A percentile compares a stretch with the other conserved stretches of the same genome.
Conservation (phyloP, 2,113 vertebrate species). For the Mola mola region DNA sequence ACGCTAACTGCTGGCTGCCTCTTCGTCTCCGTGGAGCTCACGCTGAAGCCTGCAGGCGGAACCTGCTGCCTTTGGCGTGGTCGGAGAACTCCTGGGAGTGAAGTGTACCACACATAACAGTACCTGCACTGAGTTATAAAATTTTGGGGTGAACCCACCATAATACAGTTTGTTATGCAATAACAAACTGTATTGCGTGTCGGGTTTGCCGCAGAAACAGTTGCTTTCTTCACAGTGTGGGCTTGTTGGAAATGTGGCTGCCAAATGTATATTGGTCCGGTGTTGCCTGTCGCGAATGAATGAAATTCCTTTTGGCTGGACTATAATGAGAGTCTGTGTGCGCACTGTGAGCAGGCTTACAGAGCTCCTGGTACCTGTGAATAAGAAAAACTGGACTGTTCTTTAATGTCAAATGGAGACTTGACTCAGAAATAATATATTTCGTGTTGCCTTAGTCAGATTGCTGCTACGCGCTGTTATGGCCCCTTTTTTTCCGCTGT, state of each 20-base stretch:
- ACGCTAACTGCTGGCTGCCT: slow-evolving; percentile 21
- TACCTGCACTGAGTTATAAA: slow-evolving; percentile 26
- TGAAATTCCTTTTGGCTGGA: slow-evolving; percentile 63
- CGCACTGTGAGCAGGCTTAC: slow-evolving; percentile 61
- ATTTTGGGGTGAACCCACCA: slow-evolving; percentile 11
- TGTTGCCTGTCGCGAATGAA: slow-evolving; percentile 60
- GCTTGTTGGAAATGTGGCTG: slow-evolving; percentile 46
- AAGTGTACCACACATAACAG: slow-evolving; percentile 24
- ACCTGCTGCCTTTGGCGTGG: slow-evolving; percentile 35
- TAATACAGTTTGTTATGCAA: slow-evolving; percentile 16
- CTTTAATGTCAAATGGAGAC: slow-evolving; percentile 47
- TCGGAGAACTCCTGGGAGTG: slow-evolving; percentile 13
- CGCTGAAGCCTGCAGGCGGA: slow-evolving; percentile 19
- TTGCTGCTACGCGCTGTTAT: slow-evolving; percentile 79
- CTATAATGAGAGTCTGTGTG: slow-evolving; percentile 67
- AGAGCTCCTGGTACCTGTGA: slow-evolving; percentile 56
- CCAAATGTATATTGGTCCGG: slow-evolving; percentile 40
- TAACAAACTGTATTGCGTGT: slow-evolving; percentile 27
- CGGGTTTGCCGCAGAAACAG: slow-evolving; percentile 7
- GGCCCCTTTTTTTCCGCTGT: slow-evolving; percentile 12
- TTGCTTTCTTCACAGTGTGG: slow-evolving; percentile 36
- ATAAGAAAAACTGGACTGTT: slow-evolving; percentile 53
- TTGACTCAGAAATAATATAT: slow-evolving; percentile 65
- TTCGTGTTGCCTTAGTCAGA: slow-evolving; percentile 71
- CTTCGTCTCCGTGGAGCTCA: slow-evolving; percentile 6